Base-by-base conservation (phyloP, 2,888 invertebrate species). In the Anodontia alba region DNA sequence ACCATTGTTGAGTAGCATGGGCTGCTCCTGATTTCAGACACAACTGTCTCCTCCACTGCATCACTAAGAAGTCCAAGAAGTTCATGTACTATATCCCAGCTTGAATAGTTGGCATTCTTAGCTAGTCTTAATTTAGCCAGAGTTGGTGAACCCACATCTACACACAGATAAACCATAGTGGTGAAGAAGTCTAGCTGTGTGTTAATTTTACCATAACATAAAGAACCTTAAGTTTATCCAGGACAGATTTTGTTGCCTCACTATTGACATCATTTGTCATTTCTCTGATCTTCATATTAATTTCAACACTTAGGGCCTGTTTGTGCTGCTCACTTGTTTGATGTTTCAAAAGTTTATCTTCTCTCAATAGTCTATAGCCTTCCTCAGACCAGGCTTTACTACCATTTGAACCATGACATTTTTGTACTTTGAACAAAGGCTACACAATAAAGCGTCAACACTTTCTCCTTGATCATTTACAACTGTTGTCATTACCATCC, bases 41-140 rank as follows among this genome's bases (percentile, higher is more conserved):
- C 31, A 7, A 82, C 46, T 29, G n/a, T 20, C 42, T 23, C 36
- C 36, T 69, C 29, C n/a, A 79, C 82, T n/a, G n/a, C 31, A n/a
- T 67, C 49, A 46, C 74, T 67, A 7, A 80, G 73, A 20, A 57
- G 12, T n/a, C 23, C 20, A 20, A 83, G 66, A 8, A 83, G 33
- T 15, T 83, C 83, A 1, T 76, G 23, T 7, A 74, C 67, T n/a
- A 69, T 83, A n/a, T 83, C 83, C 79, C 74, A 76, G 43, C 79
- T 77, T 17, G 83, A 33, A 46, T 76, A 82, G 0, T 46, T 33
- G 0, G 77, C 73, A 77, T 72, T 77, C 62, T 80, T 76, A 26
- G 57, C 75, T 26, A 80, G 62, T 15, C 71, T 8, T 10, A 77
- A 69, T 43, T 80, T 77, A 29, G 54, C 15, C 20, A n/a, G 76